phyloP scores from a whole-genome alignment of 2,797 vertebrate genomes.

The Propithecus deckenii region DNA sequence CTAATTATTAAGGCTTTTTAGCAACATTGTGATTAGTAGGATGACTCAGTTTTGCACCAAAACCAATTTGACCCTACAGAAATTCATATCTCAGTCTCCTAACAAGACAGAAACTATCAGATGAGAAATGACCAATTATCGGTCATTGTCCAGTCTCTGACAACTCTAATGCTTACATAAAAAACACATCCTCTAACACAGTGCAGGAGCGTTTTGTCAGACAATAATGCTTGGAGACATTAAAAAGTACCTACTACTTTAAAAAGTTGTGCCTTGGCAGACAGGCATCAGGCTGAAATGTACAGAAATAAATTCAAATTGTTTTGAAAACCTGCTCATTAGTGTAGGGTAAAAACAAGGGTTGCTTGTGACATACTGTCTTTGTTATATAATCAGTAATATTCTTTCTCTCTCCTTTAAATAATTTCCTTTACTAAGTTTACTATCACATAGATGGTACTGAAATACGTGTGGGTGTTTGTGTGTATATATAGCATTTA shows the following conservation, averaged over 20 bases:
- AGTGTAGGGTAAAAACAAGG: neutral
- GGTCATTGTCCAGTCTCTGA: neutral
- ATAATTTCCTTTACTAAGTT: neutral
- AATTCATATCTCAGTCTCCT: constrained; percentile 47
- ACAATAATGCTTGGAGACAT: neutral
- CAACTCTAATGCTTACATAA: constrained; percentile 30
- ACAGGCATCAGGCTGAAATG: neutral
- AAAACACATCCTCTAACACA: neutral
- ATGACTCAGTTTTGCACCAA: constrained; percentile 47
- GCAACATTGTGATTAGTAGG: constrained; percentile 42
- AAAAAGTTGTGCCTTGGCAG: neutral
- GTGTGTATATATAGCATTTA: neutral
- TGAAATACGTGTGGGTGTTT: neutral
- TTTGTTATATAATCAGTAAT: neutral
- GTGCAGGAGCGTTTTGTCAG: neutral
- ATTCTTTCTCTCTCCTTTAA: neutral
- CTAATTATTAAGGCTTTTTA: constrained; percentile 63
- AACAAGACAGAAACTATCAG: constrained; percentile 59
- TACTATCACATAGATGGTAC: neutral
- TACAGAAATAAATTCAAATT: neutral
- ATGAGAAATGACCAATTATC: constrained; percentile 65
- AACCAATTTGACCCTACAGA: constrained; percentile 49
- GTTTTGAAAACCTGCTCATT: constrained; percentile 16
- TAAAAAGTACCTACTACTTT: neutral
- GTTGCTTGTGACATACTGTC: neutral